Percentiles rank a stretch among this genome's conserved stretches.
These are phyloP conservation scores for Tympanoctomys barrerae DNA, from an alignment of 2,797 vertebrate species.

Conservation along the genomic window DNA sequence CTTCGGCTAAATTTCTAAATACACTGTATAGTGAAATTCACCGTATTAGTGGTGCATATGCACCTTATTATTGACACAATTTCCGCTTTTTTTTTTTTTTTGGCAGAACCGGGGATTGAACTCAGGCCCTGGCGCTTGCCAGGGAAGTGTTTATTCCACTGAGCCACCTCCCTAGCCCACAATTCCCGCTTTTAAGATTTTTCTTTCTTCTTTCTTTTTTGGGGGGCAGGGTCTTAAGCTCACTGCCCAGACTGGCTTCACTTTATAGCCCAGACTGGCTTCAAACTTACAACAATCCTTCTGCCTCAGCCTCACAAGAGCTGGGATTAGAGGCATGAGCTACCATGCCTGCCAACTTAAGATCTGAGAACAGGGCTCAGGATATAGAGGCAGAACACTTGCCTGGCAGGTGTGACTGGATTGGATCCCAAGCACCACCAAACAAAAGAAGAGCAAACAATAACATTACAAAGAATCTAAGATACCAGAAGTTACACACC, in stretches of 20 bases:
- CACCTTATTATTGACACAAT: not conserved
- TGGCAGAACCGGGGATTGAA: no score
- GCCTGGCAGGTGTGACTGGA: not conserved
- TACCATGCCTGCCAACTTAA: not conserved
- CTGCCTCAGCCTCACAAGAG: not conserved
- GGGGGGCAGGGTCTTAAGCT: not conserved
- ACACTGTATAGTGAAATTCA: not conserved
- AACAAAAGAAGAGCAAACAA: not conserved
- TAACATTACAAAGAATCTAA: conserved; percentile 43
- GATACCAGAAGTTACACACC: not conserved
- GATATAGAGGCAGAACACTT: not conserved
- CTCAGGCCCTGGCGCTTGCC: no score
- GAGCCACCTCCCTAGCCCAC: not conserved
- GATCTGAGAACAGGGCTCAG: not conserved
- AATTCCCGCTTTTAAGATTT: conserved; percentile 5
- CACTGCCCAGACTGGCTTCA: not conserved
- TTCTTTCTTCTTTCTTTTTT: not conserved
- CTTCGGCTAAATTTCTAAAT: not conserved
- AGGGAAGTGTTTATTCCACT: no score
- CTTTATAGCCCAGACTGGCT: not conserved
- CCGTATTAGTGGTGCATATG: not conserved
- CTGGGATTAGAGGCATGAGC: not conserved
- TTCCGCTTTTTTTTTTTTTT: no score
- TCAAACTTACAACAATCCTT: not conserved
- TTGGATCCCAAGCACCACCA: not conserved